Evolutionary conservation across 1,140 invertebrate genomes (phyloP).

Genomic region (Kradibia gibbosae): DNA sequence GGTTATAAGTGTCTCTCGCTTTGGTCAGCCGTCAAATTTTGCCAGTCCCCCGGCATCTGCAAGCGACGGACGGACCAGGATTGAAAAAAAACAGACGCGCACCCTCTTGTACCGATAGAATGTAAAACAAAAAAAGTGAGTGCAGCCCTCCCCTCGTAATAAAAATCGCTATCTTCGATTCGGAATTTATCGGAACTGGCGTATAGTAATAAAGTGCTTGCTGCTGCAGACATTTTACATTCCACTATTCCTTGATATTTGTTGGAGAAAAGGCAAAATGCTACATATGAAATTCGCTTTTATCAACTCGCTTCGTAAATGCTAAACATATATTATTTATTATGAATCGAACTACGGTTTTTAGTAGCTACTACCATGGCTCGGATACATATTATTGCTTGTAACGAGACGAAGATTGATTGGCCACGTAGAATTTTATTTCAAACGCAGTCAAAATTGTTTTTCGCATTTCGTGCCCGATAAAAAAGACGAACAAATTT

Average conservation of each 20-base stretch:
- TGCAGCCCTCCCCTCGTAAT: not conserved
- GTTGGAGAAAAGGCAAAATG: not conserved
- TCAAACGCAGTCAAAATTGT: no score
- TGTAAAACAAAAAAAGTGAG: not conserved
- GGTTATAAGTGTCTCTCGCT: not conserved
- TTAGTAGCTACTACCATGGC: no score
- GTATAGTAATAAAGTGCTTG: not conserved
- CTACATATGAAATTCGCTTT: not conserved
- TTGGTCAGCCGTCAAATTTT: not conserved
- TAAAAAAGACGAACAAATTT: no score
- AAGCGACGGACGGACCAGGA: not conserved
- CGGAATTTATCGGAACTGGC: not conserved
- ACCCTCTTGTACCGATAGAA: not conserved
- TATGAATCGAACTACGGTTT: not conserved
- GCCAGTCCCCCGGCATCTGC: no score
- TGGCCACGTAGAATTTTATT: no score
- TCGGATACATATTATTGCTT: no score
- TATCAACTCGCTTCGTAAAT: not conserved
- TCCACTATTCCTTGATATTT: not conserved
- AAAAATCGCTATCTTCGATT: slow-evolving; percentile 3
- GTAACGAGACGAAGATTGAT: no score
- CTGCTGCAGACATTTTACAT: not conserved
- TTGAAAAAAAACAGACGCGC: not conserved
- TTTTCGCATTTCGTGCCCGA: no score
- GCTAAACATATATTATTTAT: no score